A percentile compares a stretch with the other conserved stretches of the same genome.
Conservation (phyloP, 2,888 invertebrate species). For the Pocota personata region DNA sequence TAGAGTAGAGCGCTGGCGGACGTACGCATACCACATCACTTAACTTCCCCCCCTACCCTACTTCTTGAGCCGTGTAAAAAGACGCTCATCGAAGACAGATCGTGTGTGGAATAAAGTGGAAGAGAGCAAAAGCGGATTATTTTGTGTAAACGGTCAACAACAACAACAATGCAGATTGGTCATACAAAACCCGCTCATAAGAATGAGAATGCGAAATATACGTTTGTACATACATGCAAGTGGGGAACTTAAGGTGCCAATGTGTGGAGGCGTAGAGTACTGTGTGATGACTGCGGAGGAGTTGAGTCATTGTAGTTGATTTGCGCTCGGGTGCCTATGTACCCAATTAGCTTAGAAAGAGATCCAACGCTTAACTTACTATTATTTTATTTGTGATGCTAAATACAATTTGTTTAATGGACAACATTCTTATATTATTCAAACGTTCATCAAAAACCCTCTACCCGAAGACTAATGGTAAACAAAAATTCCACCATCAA, state of each 20-base stretch:
- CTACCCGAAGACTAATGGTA: not conserved
- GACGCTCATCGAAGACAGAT: slow-evolving; percentile 43
- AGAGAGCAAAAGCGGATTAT: slow-evolving; percentile 59
- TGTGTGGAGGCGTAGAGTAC: slow-evolving; percentile 19
- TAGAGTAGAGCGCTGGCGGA: not conserved
- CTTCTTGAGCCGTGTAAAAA: slow-evolving; percentile 8
- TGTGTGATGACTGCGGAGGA: slow-evolving; percentile 11
- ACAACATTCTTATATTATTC: not conserved
- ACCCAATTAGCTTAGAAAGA: not conserved
- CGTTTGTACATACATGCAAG: slow-evolving; percentile 8
- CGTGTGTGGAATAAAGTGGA: slow-evolving; percentile 32
- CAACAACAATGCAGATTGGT: slow-evolving; percentile 29
- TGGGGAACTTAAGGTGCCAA: slow-evolving; percentile 8
- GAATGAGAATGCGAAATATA: slow-evolving; percentile 56
- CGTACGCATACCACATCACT: slow-evolving; percentile 3
- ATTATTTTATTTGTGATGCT: no score
- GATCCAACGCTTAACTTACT: no score
- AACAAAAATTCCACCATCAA: not conserved
- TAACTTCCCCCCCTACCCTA: not conserved
- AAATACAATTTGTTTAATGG: not conserved
- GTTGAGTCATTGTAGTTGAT: slow-evolving; percentile 20
- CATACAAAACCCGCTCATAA: slow-evolving; percentile 29
- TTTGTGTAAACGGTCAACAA: slow-evolving; percentile 35
- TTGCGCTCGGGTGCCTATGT: slow-evolving; percentile 9
- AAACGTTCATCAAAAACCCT: not conserved